Evolutionary conservation across 2,888 invertebrate species (phyloP).

Genomic region (Andrena marginata): DNA sequence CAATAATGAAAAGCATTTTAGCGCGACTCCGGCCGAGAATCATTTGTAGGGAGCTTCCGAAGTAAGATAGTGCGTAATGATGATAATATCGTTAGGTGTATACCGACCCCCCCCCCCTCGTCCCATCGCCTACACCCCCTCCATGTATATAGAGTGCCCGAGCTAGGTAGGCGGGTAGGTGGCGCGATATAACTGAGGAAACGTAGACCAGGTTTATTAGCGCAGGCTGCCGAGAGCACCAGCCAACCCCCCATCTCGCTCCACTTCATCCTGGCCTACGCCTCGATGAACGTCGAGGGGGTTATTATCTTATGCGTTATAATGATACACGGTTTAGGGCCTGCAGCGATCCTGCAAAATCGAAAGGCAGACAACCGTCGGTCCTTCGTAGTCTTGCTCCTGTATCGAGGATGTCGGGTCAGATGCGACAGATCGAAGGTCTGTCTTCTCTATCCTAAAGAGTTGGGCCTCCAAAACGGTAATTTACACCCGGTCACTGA

Average conservation of each 20-base stretch:
- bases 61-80: conserved; percentile 80
- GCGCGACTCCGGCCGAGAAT: conserved; percentile 67
- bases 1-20: conserved; percentile 74
- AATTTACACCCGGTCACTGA: no score
- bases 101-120: conserved; percentile 29
- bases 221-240: conserved; percentile 78
- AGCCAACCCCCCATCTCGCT: conserved; percentile 78
- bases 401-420: not conserved
- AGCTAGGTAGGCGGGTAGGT: conserved; percentile 56
- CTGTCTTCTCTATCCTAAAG: not conserved
- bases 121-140: not conserved
- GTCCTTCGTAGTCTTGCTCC: not conserved
- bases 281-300: conserved; percentile 83
- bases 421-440: not conserved
- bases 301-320: conserved; percentile 83
- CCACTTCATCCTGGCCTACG: conserved; percentile 81
- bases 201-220: conserved; percentile 83
- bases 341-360: conserved; percentile 69
- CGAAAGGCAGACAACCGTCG: conserved; percentile 68
- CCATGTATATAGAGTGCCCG: conserved; percentile 45
- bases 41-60: conserved; percentile 75
- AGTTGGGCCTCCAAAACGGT: no score
- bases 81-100: conserved; percentile 81
- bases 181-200: conserved; percentile 81
- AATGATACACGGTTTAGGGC: conserved; percentile 77